Conservation (phyloP, 2,888 invertebrate species). For the Hydropsyche betteni region DNA sequence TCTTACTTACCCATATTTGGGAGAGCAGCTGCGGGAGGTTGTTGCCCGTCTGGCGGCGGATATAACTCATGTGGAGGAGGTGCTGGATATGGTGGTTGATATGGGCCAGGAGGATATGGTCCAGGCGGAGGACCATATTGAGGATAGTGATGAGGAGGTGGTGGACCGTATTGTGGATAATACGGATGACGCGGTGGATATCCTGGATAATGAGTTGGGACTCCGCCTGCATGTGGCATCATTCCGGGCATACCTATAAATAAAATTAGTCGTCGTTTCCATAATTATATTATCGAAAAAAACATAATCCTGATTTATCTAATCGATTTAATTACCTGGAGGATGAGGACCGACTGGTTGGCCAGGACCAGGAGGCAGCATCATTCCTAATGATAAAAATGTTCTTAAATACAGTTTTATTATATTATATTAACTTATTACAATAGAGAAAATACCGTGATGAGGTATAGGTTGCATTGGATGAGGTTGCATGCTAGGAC, state of each 20-base stretch:
- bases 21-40: conserved; percentile 55
- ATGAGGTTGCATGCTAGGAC: conserved; percentile 55
- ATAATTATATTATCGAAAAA: conserved; percentile 49
- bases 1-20: conserved; percentile 51
- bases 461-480: conserved; percentile 56
- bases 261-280: too few relatives aligned
- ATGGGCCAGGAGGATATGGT: conserved; percentile 52
- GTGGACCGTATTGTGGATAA: conserved; percentile 51
- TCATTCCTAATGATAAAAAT: conserved; percentile 45
- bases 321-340: conserved; percentile 43
- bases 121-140: conserved; percentile 51
- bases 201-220: conserved; percentile 50
- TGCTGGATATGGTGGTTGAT: conserved; percentile 59
- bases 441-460: conserved; percentile 52
- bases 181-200: conserved; percentile 51
- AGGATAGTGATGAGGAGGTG: conserved; percentile 52
- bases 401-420: not conserved
- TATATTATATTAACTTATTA: too few relatives aligned
- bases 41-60: conserved; percentile 55
- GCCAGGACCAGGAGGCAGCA: conserved; percentile 52
- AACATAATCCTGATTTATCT: too few relatives aligned
- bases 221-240: conserved; percentile 42
- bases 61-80: conserved; percentile 57
- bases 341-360: conserved; percentile 52
- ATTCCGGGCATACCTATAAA: conserved; percentile 49